Evolutionary conservation across 37 sponge, comb jelly and placozoan species (phyloP).

Genomic region (Cliona cf. orientalis): DNA sequence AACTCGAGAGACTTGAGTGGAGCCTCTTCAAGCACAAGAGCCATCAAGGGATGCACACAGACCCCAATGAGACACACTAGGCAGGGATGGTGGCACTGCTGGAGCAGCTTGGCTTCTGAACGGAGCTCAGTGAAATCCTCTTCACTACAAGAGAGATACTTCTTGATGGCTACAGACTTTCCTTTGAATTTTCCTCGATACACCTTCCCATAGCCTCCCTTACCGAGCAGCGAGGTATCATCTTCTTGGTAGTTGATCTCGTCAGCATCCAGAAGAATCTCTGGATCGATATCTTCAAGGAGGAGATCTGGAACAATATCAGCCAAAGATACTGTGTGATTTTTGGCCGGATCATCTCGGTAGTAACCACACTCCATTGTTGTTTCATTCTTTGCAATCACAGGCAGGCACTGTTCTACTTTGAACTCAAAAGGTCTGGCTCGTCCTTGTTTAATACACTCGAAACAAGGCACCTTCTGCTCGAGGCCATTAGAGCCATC

Average conservation of each 20-base stretch:
- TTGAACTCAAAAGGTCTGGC: constrained; percentile 28
- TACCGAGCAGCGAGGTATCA: constrained; percentile 45
- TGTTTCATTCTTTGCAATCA: neutral
- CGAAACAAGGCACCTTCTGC: constrained; percentile 54
- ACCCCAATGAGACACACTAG: constrained; percentile 85
- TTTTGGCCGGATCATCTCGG: neutral
- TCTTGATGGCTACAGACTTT: constrained; percentile 76
- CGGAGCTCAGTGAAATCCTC: constrained; percentile 61
- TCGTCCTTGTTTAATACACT: constrained; percentile 41
- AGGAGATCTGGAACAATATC: constrained; percentile 87
- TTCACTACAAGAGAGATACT: constrained; percentile 44
- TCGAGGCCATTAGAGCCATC: constrained; percentile 23
- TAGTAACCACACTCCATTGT: constrained; percentile 37
- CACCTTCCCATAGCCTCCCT: constrained; percentile 73
- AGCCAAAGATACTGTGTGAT: constrained; percentile 42
- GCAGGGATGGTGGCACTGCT: constrained; percentile 71
- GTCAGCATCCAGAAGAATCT: constrained; percentile 54
- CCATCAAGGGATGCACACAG: constrained; percentile 62
- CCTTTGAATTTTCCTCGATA: constrained; percentile 68
- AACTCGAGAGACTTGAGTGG: constrained; percentile 74
- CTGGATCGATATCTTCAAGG: constrained; percentile 55
- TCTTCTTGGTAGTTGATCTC: constrained; percentile 62
- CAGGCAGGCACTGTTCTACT: constrained; percentile 12
- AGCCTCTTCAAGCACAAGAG: constrained; percentile 83
- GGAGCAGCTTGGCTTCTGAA: constrained; percentile 67